A percentile compares a stretch with the other conserved stretches of the same genome.
Evolutionary conservation across 2,797 vertebrate species (phyloP).

Genomic region (Calcarius lapponicus): DNA sequence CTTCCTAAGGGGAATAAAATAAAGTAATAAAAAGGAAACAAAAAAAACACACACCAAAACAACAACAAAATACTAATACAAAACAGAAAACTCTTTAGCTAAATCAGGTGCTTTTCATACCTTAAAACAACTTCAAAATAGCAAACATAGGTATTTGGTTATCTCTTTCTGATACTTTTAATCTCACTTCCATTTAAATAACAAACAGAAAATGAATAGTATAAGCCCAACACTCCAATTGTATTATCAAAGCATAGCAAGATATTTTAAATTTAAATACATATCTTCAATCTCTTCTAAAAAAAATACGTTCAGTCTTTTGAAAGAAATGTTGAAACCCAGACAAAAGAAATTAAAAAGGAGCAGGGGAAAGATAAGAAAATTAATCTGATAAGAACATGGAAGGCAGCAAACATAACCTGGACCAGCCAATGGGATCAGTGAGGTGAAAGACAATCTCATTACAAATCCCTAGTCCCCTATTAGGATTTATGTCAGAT

Average conservation of each 20-base stretch:
- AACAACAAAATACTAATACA: background rate
- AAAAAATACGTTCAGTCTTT: background rate
- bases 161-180: background rate
- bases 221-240: background rate
- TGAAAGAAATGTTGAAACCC: background rate
- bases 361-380: background rate
- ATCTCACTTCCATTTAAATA: background rate
- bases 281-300: background rate
- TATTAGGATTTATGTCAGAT: background rate
- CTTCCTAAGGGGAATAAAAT: background rate
- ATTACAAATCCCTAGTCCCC: background rate
- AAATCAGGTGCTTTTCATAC: background rate
- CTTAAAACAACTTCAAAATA: background rate
- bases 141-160: background rate
- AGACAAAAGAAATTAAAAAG: slow-evolving; percentile 16
- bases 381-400: slow-evolving; percentile 18
- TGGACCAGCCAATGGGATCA: background rate
- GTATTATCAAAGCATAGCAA: background rate
- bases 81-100: background rate
- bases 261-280: slow-evolving; percentile 7
- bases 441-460: slow-evolving; percentile 26
- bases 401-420: background rate
- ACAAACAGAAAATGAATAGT: background rate
- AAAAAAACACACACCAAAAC: background rate
- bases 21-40: background rate